Percentiles rank a stretch among this genome's conserved stretches.
These are phyloP conservation scores for Tapirus indicus DNA, from an alignment of 2,797 vertebrate species.

Conservation along the genomic window DNA sequence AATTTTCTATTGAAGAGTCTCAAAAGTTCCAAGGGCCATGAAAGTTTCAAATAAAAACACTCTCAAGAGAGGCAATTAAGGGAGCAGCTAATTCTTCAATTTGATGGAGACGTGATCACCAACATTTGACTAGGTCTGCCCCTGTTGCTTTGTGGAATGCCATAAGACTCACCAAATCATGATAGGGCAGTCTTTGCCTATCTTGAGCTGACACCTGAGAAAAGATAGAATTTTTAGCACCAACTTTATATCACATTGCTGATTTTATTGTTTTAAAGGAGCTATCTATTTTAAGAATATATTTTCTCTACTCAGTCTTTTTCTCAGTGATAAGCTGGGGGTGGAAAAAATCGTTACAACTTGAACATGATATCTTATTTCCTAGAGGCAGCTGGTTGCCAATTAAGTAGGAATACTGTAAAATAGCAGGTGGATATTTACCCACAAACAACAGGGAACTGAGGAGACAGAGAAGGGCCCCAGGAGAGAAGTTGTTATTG, in stretches of 20 bases:
- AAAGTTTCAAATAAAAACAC: conserved; percentile 26
- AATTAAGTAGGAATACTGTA: conserved; percentile 70
- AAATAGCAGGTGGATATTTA: conserved; percentile 77
- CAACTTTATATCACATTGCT: not conserved
- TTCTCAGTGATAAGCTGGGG: conserved; percentile 59
- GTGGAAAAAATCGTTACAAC: conserved; percentile 61
- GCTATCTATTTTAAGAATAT: conserved; percentile 63
- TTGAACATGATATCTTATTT: conserved; percentile 74
- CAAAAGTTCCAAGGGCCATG: conserved; percentile 6
- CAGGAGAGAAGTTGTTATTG: conserved; percentile 57
- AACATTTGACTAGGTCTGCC: not conserved
- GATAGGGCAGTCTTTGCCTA: not conserved
- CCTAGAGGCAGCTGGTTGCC: conserved; percentile 71
- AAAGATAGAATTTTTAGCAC: conserved; percentile 36
- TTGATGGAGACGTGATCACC: not conserved
- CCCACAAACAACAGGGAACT: conserved; percentile 66
- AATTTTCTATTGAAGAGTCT: conserved; percentile 38
- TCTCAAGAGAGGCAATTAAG: not conserved
- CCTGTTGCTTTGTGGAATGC: not conserved
- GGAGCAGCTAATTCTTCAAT: conserved; percentile 38
- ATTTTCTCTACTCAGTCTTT: conserved; percentile 61
- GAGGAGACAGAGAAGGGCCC: conserved; percentile 51
- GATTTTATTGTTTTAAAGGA: conserved; percentile 42
- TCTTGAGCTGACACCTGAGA: not conserved
- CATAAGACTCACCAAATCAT: not conserved